Base-by-base conservation (phyloP, 2,888 invertebrate genomes). In the Spatulosminthurus flaviceps region DNA sequence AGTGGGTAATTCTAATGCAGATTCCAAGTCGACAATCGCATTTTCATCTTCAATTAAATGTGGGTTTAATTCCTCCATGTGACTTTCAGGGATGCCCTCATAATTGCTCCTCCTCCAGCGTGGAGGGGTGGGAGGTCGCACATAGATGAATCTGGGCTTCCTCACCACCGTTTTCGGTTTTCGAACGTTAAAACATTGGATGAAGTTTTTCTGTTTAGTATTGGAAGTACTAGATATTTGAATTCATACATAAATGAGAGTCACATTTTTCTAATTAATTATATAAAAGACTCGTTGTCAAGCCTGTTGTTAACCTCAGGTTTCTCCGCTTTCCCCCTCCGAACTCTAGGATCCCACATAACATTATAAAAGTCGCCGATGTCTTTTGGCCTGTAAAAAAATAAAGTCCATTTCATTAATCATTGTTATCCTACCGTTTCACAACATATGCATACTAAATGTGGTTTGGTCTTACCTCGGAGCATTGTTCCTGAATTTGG, bases 281-380 rank as follows among this genome's bases (percentile, higher is more conserved):
- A 34, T n/a, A n/a, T n/a, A n/a, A n/a, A n/a, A n/a, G n/a, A n/a
- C n/a, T n/a, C n/a, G n/a, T n/a, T n/a, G 34, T 34, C 34, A 34
- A 34, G 9, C 4, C 34, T 34, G 5, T 34, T 34, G 34, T 9
- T 34, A 34, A 72, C 72, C 72, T 72, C 51, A 13, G 51, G 29
- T 61, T 26, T 64, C 24, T 69, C 19, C 1, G 42, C 26, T 72
- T 75, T 64, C 16, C 79, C 79, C 19, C 81, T 72, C 24, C 75
- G 77, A 24, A 81, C 67, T 19, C 72, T 77, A 41, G 73, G 69
- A 77, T 81, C 81, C 81, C 81, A 81, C 81, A 81, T 81, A 16
- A 81, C 41, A 66, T 79, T 81, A 43, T 79, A 79, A 43, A 74
- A 81, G 21, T 75, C 77, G 5, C 61, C 73, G 21, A 74, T 43